Conservation (phyloP, 1,140 invertebrate genomes). For the Luehdorfia chinensis region DNA sequence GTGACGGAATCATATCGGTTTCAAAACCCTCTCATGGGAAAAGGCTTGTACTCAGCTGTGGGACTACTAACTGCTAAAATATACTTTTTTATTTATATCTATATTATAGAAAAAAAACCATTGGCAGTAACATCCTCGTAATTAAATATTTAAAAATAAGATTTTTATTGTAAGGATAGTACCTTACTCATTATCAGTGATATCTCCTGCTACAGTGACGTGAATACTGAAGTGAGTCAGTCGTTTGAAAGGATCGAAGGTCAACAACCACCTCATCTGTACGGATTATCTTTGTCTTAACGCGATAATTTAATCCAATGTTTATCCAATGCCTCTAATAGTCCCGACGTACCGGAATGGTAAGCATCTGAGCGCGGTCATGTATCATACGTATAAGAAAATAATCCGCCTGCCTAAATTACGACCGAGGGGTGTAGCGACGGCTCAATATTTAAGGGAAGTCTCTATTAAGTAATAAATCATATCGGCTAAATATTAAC, state of each 20-base stretch:
- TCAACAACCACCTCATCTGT: slow-evolving; percentile 72
- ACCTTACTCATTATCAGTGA: too few relatives aligned
- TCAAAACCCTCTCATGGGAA: too few relatives aligned
- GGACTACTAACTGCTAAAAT: too few relatives aligned
- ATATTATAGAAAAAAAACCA: too few relatives aligned
- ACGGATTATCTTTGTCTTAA: slow-evolving; percentile 71
- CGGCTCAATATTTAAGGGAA: slow-evolving; percentile 41
- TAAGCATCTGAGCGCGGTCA: slow-evolving; percentile 55
- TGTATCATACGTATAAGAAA: slow-evolving; percentile 71
- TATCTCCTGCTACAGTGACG: too few relatives aligned
- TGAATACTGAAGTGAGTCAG: slow-evolving; percentile 37
- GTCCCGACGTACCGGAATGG: slow-evolving; percentile 55
- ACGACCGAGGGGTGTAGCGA: slow-evolving; percentile 43
- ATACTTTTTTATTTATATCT: too few relatives aligned
- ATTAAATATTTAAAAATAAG: too few relatives aligned
- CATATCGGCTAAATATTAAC: slow-evolving; percentile 11
- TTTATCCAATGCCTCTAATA: slow-evolving; percentile 71
- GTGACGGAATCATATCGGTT: too few relatives aligned
- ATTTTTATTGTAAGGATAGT: too few relatives aligned
- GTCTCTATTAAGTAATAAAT: slow-evolving; percentile 22
- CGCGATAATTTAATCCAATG: slow-evolving; percentile 72
- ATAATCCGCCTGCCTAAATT: slow-evolving; percentile 61
- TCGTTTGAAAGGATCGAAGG: slow-evolving; percentile 51
- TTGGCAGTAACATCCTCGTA: too few relatives aligned
- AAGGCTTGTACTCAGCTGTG: too few relatives aligned